A percentile compares a stretch with the other conserved stretches of the same genome.
Conservation (phyloP, 2,888 invertebrate genomes). For the Tachina lurida region DNA sequence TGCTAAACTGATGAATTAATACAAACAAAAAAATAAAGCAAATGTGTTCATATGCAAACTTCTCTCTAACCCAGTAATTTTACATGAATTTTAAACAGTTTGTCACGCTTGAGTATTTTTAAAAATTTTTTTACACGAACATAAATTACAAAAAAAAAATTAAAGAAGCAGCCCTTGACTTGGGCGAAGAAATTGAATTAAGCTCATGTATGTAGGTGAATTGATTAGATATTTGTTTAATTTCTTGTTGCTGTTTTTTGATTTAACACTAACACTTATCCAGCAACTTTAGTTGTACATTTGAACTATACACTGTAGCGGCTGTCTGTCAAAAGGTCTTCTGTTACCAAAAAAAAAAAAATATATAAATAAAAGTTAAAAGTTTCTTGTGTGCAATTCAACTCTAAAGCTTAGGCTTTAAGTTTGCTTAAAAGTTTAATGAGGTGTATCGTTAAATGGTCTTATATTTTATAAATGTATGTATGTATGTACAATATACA, state of each 20-base stretch:
- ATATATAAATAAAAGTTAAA: conserved; percentile 8
- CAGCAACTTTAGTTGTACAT: neutral
- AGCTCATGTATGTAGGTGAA: neutral
- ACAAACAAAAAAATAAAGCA: neutral
- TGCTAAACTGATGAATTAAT: conserved; percentile 35
- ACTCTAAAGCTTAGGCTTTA: conserved; percentile 4
- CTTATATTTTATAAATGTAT: neutral
- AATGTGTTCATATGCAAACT: neutral
- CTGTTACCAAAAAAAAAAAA: neutral
- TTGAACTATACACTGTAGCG: neutral
- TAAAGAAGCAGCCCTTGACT: conserved; percentile 4
- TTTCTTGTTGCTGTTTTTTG: neutral
- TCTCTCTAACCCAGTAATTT: conserved; percentile 60
- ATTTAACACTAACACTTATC: neutral
- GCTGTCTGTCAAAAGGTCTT: conserved; percentile 20
- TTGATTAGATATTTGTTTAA: neutral
- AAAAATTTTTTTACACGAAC: neutral
- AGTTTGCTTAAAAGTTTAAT: conserved; percentile 20
- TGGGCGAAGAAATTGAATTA: neutral
- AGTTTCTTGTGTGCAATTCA: conserved; percentile 36
- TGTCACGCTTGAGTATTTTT: conserved; percentile 53
- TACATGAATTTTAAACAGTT: conserved; percentile 46
- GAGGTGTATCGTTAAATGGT: conserved; percentile 32
- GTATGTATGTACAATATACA: neutral
- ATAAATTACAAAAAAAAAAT: conserved; percentile 2